Evolutionary conservation across 2,797 vertebrate species (phyloP), one percentile per base, ranked within the genome.

Genomic region (Decapterus maruadsi): DNA sequence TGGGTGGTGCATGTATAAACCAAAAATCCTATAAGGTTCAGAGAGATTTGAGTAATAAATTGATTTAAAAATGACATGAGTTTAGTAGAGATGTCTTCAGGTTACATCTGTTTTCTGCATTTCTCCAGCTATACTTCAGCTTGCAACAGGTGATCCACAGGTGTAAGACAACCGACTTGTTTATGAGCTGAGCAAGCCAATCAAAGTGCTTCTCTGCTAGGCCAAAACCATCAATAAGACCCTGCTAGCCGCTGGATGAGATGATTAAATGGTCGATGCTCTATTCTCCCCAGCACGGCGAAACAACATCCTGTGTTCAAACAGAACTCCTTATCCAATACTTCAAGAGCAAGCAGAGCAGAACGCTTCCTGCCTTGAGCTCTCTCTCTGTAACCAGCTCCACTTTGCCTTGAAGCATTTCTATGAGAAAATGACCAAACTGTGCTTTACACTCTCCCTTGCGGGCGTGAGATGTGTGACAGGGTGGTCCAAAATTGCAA

Each of bases 181-280:
- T 72, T 51, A 68, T 19, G 54, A 81, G 63, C 12, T 8, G 53
- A 50, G 67, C 19, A 11, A 58, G 43, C 38, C 66, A 26, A 34
- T 78, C 50, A 70, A 68, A 75, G 48, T 4, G 71, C 40, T 71
- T 11, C 45, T 45, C 65, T 56, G 70, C 53, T 55, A 43, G 68
- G 11, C 26, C 38, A 70, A 67, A 72, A n/a, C 73, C 76, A 77
- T 76, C 74, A 82, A 65, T 60, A 68, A 70, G 56, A 51, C 43
- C 5, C 22, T 50, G 58, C 31, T 1, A 22, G 70, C 63, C 43
- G 75, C 74, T 63, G 79, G 54, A 55, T 46, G 83, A 75, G 63
- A 72, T 77, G 67, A 90, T 87, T 82, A 74, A 83, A 84, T 56
- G 68, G 13, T 56, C 0, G 14, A 20, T 58, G 75, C 64, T 84